Evolutionary conservation across 2,888 invertebrate genomes (phyloP), one percentile per base, ranked within the genome.

Genomic region (Ceramica pisi): DNA sequence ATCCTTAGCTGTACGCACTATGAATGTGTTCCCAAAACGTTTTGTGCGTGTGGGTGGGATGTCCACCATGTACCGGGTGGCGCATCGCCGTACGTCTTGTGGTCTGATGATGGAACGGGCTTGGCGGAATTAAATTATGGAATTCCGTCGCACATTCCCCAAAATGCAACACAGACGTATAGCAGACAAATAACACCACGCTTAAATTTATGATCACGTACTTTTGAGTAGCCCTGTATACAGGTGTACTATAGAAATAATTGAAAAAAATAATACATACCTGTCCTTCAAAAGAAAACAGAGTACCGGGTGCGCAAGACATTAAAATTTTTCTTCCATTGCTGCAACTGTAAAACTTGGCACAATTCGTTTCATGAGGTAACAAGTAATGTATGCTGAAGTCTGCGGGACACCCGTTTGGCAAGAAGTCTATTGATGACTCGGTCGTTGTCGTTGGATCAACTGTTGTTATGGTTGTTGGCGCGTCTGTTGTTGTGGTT

Each of bases 281-380:
- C 57, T 73, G 72, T 12, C 44, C 46, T 7, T 46, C 51, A 31
- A 73, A 73, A 21, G 73, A 53, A 19, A 73, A 82, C 19, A 61
- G n/a, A 1, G 77, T 77, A 0, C 82, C 82, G 0, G 78, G 59
- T 0, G 78, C 38, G 50, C 82, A 82, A n/a, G 64, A 2, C 66
- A 66, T 74, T 16, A 67, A 31, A 51, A 77, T 6, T 41, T 66
- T 70, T 0, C 48, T 26, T 48, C 88, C 88, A 60, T 78, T 61
- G 16, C 69, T 76, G 60, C 88, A 88, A n/a, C 74, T 73, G 21
- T 88, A 88, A 71, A 81, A 88, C 50, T 78, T 81, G 4, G 64
- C 48, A 60, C 88, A 88, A 50, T 84, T 78, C 0, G 68, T 78
- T 62, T 84, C 86, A 23, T 82, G 82, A 1, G 82, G 75, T 21